Base-by-base conservation (phyloP, 2,888 invertebrate species). In the Seira sanloemensis region DNA sequence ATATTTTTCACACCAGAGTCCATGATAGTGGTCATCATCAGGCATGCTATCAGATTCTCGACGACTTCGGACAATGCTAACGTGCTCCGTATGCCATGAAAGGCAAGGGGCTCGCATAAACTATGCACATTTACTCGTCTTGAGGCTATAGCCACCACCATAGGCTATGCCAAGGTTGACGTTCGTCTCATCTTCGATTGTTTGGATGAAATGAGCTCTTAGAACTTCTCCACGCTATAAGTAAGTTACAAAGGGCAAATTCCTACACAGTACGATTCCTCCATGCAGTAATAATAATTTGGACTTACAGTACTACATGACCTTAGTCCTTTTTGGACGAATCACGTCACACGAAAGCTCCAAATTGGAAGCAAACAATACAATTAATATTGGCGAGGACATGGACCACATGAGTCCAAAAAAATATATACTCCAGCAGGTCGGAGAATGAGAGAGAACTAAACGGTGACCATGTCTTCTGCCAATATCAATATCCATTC, bases 11-110 rank as follows among this genome's bases (percentile, higher is more conserved):
- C 72, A 50, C 66, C 23, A 46, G 37, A 5, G 12, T 37, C 37
- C n/a, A n/a, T n/a, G n/a, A n/a, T n/a, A n/a, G 12, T 71, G 76
- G 79, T 54, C 76, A 72, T 69, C 12, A 26, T 37, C 7, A 12
- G 58, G n/a, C 58, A 82, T 82, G 16, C 71, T 66, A 71, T 72
- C 77, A 77, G 72, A 77, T 83, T 81, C 73, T 71, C 82, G 16
- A 58, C n/a, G 9, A 4, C 9, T 58, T 66, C 69, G 76, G 71
- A 77, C 82, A 83, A 83, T 83, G 82, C 77, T 83, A 83, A 83
- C 73, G 82, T 73, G 27, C 18, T 58, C 58, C 58, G 46, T 73
- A 83, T 83, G 72, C 82, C 82, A 83, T 83, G 82, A 83, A 83
- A 83, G 82, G 82, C 54, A 77, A 83, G 26, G 69, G 37, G 71